Conservation (phyloP, 2,888 invertebrate species). For the Xanthorhoe designata region DNA sequence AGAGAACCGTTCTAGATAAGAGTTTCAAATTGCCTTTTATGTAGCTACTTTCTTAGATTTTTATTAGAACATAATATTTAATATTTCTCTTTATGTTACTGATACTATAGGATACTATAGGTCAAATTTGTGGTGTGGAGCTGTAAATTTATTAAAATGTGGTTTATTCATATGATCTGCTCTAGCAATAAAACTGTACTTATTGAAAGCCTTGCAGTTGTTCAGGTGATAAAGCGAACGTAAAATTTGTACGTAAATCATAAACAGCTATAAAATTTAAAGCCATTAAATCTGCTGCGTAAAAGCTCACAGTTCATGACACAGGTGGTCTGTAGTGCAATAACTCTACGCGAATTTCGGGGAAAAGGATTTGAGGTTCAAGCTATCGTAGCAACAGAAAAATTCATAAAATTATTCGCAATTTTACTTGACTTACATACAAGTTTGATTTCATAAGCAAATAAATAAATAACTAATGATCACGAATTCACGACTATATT, state of each 20-base stretch:
- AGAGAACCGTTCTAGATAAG: neutral
- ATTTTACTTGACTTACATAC: too few relatives aligned
- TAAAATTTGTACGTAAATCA: slow-evolving; percentile 64
- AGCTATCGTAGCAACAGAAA: neutral
- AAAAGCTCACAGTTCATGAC: slow-evolving; percentile 41
- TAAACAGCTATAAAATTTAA: slow-evolving; percentile 62
- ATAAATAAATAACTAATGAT: too few relatives aligned
- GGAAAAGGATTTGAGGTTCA: neutral
- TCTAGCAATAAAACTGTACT: slow-evolving; percentile 35
- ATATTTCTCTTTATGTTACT: neutral
- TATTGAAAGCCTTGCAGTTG: slow-evolving; percentile 58
- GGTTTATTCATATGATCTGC: neutral
- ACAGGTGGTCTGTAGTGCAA: slow-evolving; percentile 37
- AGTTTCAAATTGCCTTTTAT: neutral
- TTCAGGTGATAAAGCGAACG: slow-evolving; percentile 60
- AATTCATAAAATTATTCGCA: neutral
- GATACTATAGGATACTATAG: too few relatives aligned
- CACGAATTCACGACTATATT: too few relatives aligned
- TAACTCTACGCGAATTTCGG: slow-evolving; percentile 6
- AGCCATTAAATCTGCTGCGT: slow-evolving; percentile 51
- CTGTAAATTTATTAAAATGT: neutral
- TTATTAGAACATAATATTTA: neutral
- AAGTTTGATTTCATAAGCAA: too few relatives aligned
- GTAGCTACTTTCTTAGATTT: neutral
- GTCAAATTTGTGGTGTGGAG: neutral